phyloP scores from a whole-genome alignment of 2,113 vertebrate species.

The Parotia lawesii region DNA sequence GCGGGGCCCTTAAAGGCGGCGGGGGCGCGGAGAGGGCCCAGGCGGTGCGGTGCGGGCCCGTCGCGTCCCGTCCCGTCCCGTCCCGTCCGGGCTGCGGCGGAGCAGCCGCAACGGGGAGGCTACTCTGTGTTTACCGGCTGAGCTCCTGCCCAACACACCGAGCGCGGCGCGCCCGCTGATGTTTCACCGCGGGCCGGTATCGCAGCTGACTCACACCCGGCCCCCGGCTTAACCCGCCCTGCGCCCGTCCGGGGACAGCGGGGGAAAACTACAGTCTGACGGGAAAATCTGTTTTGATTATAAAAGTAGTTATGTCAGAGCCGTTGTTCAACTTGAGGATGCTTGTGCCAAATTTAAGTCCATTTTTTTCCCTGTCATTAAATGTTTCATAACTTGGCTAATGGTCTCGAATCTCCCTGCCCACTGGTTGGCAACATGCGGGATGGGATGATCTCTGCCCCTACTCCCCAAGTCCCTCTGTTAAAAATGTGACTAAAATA shows the following conservation, averaged over 20 bases:
- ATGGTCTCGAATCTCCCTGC: neutral
- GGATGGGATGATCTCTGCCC: neutral
- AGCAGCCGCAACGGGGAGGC: neutral
- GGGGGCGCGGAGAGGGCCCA: neutral
- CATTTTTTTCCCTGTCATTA: neutral
- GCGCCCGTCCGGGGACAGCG: neutral
- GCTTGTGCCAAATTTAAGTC: neutral
- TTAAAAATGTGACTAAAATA: neutral
- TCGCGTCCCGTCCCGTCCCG: neutral
- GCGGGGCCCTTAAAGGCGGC: neutral
- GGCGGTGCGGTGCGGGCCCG: too few relatives aligned
- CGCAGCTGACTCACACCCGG: neutral
- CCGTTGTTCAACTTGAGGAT: neutral
- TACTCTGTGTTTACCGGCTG: accelerated
- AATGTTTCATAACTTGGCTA: neutral
- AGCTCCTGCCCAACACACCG: accelerated
- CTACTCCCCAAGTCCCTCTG: neutral
- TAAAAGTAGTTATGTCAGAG: neutral
- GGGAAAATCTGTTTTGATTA: neutral
- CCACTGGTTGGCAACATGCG: neutral
- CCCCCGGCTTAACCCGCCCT: neutral
- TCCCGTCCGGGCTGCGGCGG: too few relatives aligned
- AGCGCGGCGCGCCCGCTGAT: neutral
- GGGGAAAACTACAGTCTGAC: too few relatives aligned
- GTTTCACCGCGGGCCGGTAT: neutral